phyloP scores from a whole-genome alignment of 2,113 vertebrate genomes.

The Oplegnathus fasciatus region DNA sequence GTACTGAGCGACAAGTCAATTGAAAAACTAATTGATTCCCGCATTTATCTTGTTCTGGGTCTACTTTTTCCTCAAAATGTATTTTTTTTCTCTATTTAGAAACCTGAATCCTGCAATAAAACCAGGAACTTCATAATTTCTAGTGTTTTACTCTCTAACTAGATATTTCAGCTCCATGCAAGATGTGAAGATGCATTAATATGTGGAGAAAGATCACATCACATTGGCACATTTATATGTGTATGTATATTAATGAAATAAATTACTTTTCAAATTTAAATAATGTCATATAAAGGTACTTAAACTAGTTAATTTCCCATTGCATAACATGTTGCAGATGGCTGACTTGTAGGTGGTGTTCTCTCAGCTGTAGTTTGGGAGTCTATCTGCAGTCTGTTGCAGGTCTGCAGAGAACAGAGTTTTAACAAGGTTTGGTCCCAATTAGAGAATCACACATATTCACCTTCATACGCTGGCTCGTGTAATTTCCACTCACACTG shows the following conservation, averaged over 20 bases:
- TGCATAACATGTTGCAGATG: conserved; percentile 22
- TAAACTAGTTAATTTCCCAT: not conserved
- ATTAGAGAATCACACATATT: conserved; percentile 38
- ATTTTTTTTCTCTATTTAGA: not conserved
- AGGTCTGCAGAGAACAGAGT: conserved; percentile 23
- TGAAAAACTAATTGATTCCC: not conserved
- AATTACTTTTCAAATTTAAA: not conserved
- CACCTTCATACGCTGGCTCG: not conserved
- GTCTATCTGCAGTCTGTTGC: conserved; percentile 17
- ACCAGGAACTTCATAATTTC: not conserved
- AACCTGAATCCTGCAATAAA: not conserved
- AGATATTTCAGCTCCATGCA: not conserved
- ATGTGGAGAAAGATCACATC: not conserved
- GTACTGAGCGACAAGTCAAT: not conserved
- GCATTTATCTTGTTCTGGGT: not conserved
- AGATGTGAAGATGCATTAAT: too few species aligned
- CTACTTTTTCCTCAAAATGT: not conserved
- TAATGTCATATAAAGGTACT: not conserved
- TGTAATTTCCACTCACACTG: conserved; percentile 3
- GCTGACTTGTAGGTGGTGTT: not conserved
- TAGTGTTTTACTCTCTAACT: not conserved
- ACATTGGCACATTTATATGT: not conserved
- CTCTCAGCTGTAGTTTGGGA: not conserved
- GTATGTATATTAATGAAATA: not conserved
- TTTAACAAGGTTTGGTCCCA: conserved; percentile 27